phyloP scores from a whole-genome alignment of 2,797 vertebrate species.

The Atherinosoma microstoma region DNA sequence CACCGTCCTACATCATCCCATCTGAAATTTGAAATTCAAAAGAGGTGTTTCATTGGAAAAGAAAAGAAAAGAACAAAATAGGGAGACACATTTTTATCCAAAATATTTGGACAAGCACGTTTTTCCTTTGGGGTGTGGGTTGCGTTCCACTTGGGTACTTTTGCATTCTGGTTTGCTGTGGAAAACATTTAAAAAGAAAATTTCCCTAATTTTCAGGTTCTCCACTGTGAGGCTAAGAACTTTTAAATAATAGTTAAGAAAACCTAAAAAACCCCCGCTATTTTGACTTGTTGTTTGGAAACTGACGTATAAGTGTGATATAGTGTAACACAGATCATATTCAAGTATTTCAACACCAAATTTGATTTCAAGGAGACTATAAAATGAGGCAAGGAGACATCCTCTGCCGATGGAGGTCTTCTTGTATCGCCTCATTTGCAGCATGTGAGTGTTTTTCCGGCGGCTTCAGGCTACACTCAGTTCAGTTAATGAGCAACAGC shows the following conservation, averaged over 20 bases:
- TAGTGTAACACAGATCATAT: neutral
- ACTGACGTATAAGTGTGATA: neutral
- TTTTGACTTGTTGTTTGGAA: neutral
- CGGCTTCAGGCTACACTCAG: neutral
- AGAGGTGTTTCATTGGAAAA: neutral
- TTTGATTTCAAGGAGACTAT: neutral
- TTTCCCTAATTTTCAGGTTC: too few relatives aligned
- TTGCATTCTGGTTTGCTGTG: too few relatives aligned
- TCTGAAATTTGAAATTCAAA: too few relatives aligned
- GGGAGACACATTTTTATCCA: too few relatives aligned
- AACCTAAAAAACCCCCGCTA: neutral
- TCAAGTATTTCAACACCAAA: neutral
- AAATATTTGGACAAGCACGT: too few relatives aligned
- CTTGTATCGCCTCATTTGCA: neutral
- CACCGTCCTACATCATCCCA: too few relatives aligned
- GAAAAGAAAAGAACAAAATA: too few relatives aligned
- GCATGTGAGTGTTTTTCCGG: neutral
- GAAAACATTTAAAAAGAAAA: too few relatives aligned
- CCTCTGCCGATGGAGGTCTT: neutral
- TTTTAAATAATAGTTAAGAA: neutral
- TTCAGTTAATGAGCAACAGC: slow-evolving; percentile 7
- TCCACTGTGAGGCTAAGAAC: neutral
- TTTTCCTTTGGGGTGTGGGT: too few relatives aligned
- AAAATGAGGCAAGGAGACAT: neutral
- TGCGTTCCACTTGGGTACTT: too few relatives aligned